phyloP scores from a whole-genome alignment of 2,797 vertebrate genomes.

The Sparus aurata region DNA sequence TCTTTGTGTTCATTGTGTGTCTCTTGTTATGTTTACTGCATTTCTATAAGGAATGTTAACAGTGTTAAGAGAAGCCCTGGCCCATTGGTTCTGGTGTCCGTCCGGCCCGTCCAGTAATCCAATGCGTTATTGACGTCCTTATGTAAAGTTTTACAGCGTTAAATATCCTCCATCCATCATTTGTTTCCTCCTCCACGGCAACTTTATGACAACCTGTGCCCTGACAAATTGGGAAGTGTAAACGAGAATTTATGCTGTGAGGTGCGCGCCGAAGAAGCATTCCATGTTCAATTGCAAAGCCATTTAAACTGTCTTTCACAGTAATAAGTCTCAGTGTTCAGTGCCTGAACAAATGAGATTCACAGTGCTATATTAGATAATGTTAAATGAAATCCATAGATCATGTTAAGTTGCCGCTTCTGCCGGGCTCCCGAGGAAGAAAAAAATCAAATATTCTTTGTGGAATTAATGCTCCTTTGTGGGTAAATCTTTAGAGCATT shows the following conservation, averaged over 20 bases:
- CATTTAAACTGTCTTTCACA: slow-evolving; percentile 63
- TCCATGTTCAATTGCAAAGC: slow-evolving; percentile 55
- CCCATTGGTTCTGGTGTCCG: background rate
- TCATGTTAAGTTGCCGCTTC: slow-evolving; percentile 75
- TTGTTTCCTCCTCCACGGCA: background rate
- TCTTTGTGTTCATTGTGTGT: background rate
- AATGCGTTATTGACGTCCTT: background rate
- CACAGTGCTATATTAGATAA: slow-evolving; percentile 76
- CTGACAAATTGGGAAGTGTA: slow-evolving; percentile 22
- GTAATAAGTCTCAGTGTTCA: slow-evolving; percentile 69
- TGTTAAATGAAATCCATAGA: slow-evolving; percentile 81
- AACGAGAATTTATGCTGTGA: slow-evolving; percentile 36
- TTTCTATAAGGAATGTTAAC: background rate
- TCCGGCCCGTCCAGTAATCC: background rate
- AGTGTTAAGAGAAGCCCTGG: background rate
- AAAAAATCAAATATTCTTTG: slow-evolving; percentile 65
- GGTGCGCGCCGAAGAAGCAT: slow-evolving; percentile 42
- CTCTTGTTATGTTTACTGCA: background rate
- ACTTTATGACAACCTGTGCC: background rate
- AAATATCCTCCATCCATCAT: slow-evolving; percentile 4
- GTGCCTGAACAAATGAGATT: slow-evolving; percentile 72
- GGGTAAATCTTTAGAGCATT: slow-evolving; percentile 54
- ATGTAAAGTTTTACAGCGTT: background rate
- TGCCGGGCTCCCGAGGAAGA: slow-evolving; percentile 42
- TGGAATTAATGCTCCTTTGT: slow-evolving; percentile 65